Evolutionary conservation across 2,113 vertebrate species (phyloP).

Genomic region (Pachyramphus minor): DNA sequence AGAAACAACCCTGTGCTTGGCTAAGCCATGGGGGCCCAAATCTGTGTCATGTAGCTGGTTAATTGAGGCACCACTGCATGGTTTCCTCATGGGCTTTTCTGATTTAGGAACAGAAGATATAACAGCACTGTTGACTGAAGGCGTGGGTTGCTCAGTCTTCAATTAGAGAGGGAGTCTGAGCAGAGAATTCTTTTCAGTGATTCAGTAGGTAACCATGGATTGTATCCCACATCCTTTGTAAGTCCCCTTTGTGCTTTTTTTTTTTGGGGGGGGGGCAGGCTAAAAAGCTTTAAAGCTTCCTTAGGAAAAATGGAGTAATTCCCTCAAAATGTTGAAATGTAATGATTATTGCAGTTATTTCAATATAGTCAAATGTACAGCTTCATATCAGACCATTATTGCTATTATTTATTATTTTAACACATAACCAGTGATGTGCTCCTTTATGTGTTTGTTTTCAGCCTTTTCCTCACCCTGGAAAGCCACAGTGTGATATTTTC

Average conservation of each 20-base stretch:
- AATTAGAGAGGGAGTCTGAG: background rate
- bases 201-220: background rate
- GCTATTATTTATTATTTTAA: background rate
- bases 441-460: background rate
- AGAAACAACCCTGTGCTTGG: background rate
- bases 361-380: background rate
- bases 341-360: background rate
- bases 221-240: background rate
- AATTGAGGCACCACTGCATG: background rate
- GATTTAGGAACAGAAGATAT: background rate
- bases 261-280: background rate
- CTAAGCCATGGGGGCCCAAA: background rate
- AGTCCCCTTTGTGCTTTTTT: background rate
- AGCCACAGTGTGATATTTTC: background rate
- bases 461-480: background rate
- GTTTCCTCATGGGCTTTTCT: background rate
- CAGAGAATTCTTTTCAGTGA: background rate
- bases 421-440: background rate
- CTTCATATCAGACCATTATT: background rate
- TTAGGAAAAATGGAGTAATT: background rate
- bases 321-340: background rate
- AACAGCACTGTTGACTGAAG: background rate
- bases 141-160: background rate
- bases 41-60: background rate
- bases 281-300: background rate